These are phyloP conservation scores for Takifugu bimaculatus DNA, from an alignment of 2,113 vertebrate genomes.

Conservation along the genomic window DNA sequence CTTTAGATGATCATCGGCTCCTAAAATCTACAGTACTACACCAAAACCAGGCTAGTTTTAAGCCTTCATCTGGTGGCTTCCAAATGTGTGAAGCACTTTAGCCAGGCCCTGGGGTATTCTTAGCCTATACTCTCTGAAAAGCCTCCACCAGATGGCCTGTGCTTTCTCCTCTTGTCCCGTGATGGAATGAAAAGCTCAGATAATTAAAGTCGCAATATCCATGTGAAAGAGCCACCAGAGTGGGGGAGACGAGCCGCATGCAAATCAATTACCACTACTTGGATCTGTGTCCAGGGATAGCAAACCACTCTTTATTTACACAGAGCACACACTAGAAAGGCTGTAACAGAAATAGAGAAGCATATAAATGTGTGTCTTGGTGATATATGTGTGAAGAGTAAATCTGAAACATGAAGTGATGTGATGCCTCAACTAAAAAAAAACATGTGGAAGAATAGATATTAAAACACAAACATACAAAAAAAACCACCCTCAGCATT, in stretches of 20 bases:
- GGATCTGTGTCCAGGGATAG: constrained; percentile 40
- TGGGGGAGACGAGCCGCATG: constrained; percentile 62
- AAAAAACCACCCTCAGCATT: constrained; percentile 5
- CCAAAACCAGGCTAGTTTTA: no score
- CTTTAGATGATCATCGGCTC: no score
- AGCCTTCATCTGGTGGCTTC: constrained; percentile 23
- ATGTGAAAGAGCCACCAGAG: constrained; percentile 64
- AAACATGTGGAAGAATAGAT: constrained; percentile 11
- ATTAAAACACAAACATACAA: constrained; percentile 37
- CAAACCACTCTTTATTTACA: constrained; percentile 61
- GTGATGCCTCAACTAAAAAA: neutral
- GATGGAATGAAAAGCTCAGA: constrained; percentile 74
- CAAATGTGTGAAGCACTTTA: constrained; percentile 45
- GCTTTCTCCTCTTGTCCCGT: constrained; percentile 57
- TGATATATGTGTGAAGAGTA: neutral
- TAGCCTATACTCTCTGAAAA: constrained; percentile 42
- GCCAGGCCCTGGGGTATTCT: constrained; percentile 57
- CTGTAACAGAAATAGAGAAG: constrained; percentile 37
- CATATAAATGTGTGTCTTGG: neutral
- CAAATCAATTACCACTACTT: constrained; percentile 57
- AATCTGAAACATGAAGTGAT: no score
- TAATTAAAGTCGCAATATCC: constrained; percentile 71
- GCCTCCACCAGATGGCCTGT: constrained; percentile 73
- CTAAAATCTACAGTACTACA: no score
- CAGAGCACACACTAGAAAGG: constrained; percentile 34